Percentiles rank a stretch among this genome's conserved stretches.
These are phyloP conservation scores for Pseudanteris insignis DNA, from an alignment of 2,888 invertebrate genomes.

Conservation along the genomic window DNA sequence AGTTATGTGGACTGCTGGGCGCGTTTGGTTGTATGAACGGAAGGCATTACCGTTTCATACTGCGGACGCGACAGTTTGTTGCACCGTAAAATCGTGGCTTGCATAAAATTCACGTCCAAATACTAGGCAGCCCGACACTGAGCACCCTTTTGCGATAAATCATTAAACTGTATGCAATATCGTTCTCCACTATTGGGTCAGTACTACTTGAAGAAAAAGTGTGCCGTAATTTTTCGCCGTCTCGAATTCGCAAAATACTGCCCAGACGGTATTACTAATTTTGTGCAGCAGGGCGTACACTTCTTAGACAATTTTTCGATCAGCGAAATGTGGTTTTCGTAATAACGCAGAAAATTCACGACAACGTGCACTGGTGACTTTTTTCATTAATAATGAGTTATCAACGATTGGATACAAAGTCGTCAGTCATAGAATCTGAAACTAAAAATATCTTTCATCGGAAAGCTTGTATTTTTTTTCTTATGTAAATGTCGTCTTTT, in stretches of 20 bases:
- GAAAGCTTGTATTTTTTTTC: slow-evolving; percentile 19
- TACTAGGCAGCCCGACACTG: slow-evolving; percentile 42
- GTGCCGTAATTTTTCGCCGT: slow-evolving; percentile 3
- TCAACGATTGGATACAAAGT: too few relatives aligned
- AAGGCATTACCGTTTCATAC: slow-evolving; percentile 58
- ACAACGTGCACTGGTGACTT: too few relatives aligned
- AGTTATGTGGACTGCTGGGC: slow-evolving; percentile 52
- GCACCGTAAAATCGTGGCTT: slow-evolving; percentile 52
- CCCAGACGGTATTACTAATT: not conserved
- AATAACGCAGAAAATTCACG: too few relatives aligned
- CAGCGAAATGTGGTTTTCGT: too few relatives aligned
- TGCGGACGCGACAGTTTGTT: slow-evolving; percentile 54
- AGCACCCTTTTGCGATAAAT: slow-evolving; percentile 47
- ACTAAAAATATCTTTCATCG: too few relatives aligned
- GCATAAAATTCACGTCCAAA: slow-evolving; percentile 55
- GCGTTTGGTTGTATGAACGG: slow-evolving; percentile 54
- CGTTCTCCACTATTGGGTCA: slow-evolving; percentile 41
- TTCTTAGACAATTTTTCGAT: too few relatives aligned
- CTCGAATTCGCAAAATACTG: not conserved
- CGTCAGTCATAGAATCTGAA: too few relatives aligned
- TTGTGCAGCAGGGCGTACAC: too few relatives aligned
- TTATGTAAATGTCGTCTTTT: too few relatives aligned
- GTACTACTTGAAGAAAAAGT: slow-evolving; percentile 31
- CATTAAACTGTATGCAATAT: slow-evolving; percentile 51
- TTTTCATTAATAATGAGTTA: too few relatives aligned